Evolutionary conservation across 1,140 invertebrate species (phyloP).

Genomic region (Trichonephila inaurata): DNA sequence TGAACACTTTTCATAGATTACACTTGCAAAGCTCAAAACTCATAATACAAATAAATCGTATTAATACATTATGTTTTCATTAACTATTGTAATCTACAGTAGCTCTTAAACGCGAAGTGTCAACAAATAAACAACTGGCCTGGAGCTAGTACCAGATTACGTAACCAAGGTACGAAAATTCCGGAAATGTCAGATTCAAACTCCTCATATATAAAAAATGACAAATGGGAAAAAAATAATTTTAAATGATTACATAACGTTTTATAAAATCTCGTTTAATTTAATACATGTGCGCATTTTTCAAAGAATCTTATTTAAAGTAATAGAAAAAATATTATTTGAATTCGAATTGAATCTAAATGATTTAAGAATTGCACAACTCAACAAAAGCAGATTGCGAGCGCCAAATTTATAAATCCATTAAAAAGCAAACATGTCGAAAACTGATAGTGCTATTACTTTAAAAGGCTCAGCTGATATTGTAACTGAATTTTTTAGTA

Average conservation of each 20-base stretch:
- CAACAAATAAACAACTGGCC: constrained; percentile 47
- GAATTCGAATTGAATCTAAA: not conserved
- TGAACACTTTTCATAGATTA: not conserved
- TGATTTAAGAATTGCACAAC: not conserved
- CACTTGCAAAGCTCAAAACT: not conserved
- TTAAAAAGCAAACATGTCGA: constrained; percentile 55
- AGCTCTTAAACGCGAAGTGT: not conserved
- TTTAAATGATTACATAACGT: not conserved
- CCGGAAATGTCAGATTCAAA: constrained; percentile 44
- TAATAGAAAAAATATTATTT: not conserved
- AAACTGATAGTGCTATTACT: constrained; percentile 81
- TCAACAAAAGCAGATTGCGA: not conserved
- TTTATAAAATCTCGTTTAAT: too few relatives aligned
- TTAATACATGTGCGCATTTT: too few relatives aligned
- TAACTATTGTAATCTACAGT: not conserved
- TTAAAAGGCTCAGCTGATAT: constrained; percentile 84
- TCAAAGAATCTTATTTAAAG: not conserved
- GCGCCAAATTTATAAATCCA: constrained; percentile 26
- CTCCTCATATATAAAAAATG: not conserved
- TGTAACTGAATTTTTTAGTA: constrained; percentile 85
- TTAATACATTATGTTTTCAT: not conserved
- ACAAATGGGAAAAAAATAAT: not conserved
- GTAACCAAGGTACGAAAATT: constrained; percentile 49
- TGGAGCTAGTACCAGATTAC: constrained; percentile 49
- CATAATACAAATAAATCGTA: not conserved